Base-by-base conservation (phyloP, 2,797 vertebrate genomes). In the Gephyroberyx darwinii region DNA sequence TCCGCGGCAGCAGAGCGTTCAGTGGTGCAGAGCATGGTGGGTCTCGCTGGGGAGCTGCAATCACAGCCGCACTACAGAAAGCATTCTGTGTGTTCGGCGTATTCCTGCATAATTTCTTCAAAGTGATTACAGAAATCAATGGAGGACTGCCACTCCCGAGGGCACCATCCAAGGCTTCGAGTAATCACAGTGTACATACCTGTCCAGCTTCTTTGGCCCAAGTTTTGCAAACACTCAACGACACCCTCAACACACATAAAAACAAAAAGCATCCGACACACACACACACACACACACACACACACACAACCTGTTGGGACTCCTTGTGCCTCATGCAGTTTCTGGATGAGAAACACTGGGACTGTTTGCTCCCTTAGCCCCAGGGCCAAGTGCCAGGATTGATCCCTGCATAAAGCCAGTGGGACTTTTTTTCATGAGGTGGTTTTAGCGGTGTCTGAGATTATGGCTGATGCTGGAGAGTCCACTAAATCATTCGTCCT, bases 41-140 rank as follows among this genome's bases (percentile, higher is more conserved):
- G 35, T 59, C 78, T 83, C 89, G 66, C 84, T 30, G 74, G 88
- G 88, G 92, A 92, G 77, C 73, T 71, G 79, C 61, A 75, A 88
- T 89, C 85, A 84, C 78, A 82, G 85, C 85, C 55, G 71, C 81
- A 61, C 80, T 83, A 88, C 75, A 82, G 76, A 89, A 87, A 89
- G 84, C 53, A 52, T 89, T 87, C 84, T 74, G 66, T 19, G 8
- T n/a, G n/a, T 91, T 92, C 89, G 90, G 88, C 81, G 54, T 82
- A 86, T 90, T 90, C 69, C 85, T 88, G 87, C 78, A 90, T 92
- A 92, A 93, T 93, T 90, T 92, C 86, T 85, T 85, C 79, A 80
- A 84, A 88, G 87, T 86, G 85, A 91, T 93, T 90, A 91, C 64
- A 79, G 74, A 84, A 92, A 92, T 92, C 90, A 89, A 88, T 90